Conservation (phyloP, 1,140 invertebrate genomes). For the Zaprionus taronus region DNA sequence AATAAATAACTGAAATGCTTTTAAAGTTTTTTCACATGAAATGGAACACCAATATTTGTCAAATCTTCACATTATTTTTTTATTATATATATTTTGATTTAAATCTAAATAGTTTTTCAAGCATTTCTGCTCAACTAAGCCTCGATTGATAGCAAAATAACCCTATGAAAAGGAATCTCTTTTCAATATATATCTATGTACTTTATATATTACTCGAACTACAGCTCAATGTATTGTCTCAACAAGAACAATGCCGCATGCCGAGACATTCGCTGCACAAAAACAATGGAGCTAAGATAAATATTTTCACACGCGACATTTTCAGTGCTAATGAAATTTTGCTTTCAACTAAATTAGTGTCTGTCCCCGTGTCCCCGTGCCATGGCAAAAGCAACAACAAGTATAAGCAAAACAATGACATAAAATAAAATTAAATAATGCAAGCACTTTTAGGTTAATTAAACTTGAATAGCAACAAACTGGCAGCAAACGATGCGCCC, state of each 20-base stretch:
- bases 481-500: conserved; percentile 58
- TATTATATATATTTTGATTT: too few species aligned
- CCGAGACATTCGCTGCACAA: conserved; percentile 51
- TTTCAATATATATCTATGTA: background rate
- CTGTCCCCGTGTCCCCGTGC: conserved; percentile 25
- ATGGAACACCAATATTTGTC: too few species aligned
- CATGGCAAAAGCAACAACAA: conserved; percentile 9
- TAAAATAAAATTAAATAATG: conserved; percentile 81
- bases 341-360: conserved; percentile 79
- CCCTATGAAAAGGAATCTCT: background rate
- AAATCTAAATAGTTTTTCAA: too few species aligned
- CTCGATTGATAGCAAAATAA: too few species aligned
- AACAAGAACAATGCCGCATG: conserved; percentile 11
- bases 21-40: too few species aligned
- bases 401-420: conserved; percentile 47
- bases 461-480: conserved; percentile 78
- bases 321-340: conserved; percentile 79
- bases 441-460: conserved; percentile 82
- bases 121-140: too few species aligned
- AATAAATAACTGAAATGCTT: too few species aligned
- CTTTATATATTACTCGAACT: conserved; percentile 1
- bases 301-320: conserved; percentile 80
- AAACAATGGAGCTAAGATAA: conserved; percentile 72
- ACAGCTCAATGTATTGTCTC: background rate
- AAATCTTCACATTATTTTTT: too few species aligned